phyloP scores from a whole-genome alignment of 1,140 invertebrate genomes.

The Kradibia gibbosae region DNA sequence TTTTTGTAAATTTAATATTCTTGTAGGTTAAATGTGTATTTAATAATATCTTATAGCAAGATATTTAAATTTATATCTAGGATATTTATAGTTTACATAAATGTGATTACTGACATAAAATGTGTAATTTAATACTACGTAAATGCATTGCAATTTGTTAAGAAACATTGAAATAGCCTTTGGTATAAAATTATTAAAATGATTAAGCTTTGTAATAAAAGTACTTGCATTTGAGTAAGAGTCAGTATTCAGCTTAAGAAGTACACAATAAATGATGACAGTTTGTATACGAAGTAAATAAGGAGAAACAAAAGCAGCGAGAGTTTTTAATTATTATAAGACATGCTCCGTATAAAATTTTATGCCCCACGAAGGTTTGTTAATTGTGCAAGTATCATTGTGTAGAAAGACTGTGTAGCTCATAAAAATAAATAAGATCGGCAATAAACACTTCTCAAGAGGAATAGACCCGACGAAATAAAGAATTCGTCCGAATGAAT shows the following conservation, averaged over 20 bases:
- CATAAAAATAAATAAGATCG: slow-evolving; percentile 13
- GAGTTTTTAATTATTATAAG: neutral
- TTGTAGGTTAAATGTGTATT: too few species aligned
- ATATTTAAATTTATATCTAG: too few species aligned
- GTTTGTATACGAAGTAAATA: neutral
- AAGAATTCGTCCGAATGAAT: neutral
- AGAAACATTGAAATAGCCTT: neutral
- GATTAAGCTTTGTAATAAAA: neutral
- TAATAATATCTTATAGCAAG: too few species aligned
- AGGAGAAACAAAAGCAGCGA: neutral
- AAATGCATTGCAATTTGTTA: too few species aligned
- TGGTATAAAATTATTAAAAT: neutral
- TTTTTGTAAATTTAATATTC: too few species aligned
- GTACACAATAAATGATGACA: neutral
- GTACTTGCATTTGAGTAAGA: neutral
- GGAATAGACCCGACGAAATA: neutral
- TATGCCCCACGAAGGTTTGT: slow-evolving; percentile 13
- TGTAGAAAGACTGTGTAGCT: neutral
- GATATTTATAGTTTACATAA: too few species aligned
- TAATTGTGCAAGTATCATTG: neutral
- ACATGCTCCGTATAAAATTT: neutral
- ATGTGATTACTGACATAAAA: too few species aligned
- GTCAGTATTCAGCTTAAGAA: neutral
- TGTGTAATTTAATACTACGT: too few species aligned
- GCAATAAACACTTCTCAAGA: neutral